Evolutionary conservation across 2,113 vertebrate species (phyloP).

Genomic region (Nansenia antarctica): DNA sequence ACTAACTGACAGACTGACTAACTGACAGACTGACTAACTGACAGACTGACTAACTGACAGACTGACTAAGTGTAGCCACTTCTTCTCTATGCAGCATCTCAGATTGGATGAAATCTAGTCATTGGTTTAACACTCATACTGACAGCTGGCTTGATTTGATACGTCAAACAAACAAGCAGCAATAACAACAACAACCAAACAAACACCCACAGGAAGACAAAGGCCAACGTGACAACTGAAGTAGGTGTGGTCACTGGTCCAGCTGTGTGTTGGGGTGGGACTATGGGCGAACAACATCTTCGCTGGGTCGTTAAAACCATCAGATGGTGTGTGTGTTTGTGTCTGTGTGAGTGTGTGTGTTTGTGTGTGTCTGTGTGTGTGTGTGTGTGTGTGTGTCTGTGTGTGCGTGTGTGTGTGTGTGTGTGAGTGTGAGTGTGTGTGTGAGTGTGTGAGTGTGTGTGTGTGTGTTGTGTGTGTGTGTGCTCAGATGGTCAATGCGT

Average conservation of each 20-base stretch:
- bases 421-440: not conserved
- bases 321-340: too few species aligned
- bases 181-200: not conserved
- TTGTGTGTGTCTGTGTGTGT: conserved; percentile 14
- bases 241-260: not conserved
- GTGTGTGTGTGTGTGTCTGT: conserved; percentile 6
- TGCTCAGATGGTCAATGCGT: conserved; percentile 38
- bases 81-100: too few species aligned
- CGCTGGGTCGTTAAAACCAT: too few species aligned
- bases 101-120: too few species aligned
- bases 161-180: too few species aligned
- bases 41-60: too few species aligned
- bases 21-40: too few species aligned
- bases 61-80: too few species aligned
- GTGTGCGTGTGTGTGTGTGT: conserved; percentile 4
- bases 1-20: too few species aligned
- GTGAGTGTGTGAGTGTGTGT: not conserved
- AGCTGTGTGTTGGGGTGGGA: not conserved
- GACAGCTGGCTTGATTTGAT: too few species aligned
- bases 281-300: not conserved
- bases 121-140: too few species aligned
- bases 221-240: not conserved
- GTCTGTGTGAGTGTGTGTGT: too few species aligned
- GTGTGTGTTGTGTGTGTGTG: not conserved
- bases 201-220: not conserved